These are phyloP conservation scores for Ramazzottius varieornatus DNA, from an alignment of 2,888 invertebrate genomes.

Conservation along the genomic window DNA sequence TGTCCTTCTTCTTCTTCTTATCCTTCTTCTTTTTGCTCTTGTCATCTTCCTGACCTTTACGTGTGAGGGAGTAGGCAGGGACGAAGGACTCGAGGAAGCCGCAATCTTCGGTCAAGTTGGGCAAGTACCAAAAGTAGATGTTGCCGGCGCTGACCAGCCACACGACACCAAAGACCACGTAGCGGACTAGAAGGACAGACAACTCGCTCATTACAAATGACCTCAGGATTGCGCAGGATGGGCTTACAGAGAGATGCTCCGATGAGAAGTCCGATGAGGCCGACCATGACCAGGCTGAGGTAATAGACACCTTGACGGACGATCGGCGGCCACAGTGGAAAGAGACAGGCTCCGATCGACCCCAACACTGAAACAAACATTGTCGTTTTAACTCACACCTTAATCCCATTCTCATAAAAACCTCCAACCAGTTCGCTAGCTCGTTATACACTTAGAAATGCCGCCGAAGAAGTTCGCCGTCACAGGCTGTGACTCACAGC, in stretches of 20 bases:
- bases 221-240: no score
- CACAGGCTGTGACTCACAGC: not conserved
- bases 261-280: conserved; percentile 74
- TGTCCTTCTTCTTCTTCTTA: not conserved
- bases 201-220: no score
- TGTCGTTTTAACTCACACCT: no score
- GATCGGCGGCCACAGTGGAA: conserved; percentile 92
- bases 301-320: conserved; percentile 78
- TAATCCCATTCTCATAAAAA: no score
- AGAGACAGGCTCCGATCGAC: conserved; percentile 78
- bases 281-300: conserved; percentile 72
- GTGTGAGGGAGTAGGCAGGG: conserved; percentile 48
- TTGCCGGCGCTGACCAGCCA: conserved; percentile 64
- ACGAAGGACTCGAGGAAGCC: conserved; percentile 95
- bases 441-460: no score
- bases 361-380: conserved; percentile 57
- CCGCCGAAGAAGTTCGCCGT: no score
- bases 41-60: conserved; percentile 2
- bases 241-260: conserved; percentile 43
- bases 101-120: conserved; percentile 96
- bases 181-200: conserved; percentile 33
- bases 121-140: conserved; percentile 87
- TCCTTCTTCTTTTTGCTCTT: not conserved
- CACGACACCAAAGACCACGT: conserved; percentile 65
- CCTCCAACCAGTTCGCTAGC: no score